phyloP scores from a whole-genome alignment of 2,888 invertebrate genomes.

The Clitarchus hookeri region DNA sequence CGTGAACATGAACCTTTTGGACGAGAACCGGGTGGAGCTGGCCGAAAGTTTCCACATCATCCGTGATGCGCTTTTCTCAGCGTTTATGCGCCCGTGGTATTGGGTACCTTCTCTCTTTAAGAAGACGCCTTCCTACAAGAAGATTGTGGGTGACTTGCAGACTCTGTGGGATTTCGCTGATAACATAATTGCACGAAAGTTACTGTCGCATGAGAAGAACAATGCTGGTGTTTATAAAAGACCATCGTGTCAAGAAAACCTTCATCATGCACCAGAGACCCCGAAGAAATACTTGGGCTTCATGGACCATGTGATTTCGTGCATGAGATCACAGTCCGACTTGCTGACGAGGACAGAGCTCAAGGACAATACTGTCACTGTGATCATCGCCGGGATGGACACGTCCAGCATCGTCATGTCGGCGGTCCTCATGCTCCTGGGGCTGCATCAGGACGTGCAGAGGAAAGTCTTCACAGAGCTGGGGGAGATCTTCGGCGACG shows the following conservation, averaged over 20 bases:
- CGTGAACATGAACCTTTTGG: slow-evolving; percentile 35
- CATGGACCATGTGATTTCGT: slow-evolving; percentile 33
- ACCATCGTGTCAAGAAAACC: slow-evolving; percentile 10
- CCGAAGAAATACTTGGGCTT: slow-evolving; percentile 30
- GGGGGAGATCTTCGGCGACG: slow-evolving; percentile 36
- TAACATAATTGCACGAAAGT: slow-evolving; percentile 12
- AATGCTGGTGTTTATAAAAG: background rate
- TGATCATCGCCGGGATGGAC: slow-evolving; percentile 43
- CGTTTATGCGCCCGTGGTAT: background rate
- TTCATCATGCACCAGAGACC: background rate
- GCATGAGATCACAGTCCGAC: slow-evolving; percentile 17
- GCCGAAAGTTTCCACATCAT: slow-evolving; percentile 22
- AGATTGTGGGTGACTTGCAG: background rate
- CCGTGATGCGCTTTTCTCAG: background rate
- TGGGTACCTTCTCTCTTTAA: background rate
- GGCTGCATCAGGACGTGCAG: slow-evolving; percentile 41
- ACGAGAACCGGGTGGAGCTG: slow-evolving; percentile 31
- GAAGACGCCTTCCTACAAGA: slow-evolving; percentile 6
- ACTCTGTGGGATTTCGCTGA: slow-evolving; percentile 29
- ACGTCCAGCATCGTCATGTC: slow-evolving; percentile 38
- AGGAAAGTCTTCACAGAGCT: slow-evolving; percentile 38
- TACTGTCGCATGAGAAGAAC: background rate
- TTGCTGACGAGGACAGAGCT: slow-evolving; percentile 33
- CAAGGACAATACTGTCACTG: slow-evolving; percentile 40
- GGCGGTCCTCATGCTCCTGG: slow-evolving; percentile 39